phyloP scores from a whole-genome alignment of 2,113 vertebrate species.

The Cebus imitator region DNA sequence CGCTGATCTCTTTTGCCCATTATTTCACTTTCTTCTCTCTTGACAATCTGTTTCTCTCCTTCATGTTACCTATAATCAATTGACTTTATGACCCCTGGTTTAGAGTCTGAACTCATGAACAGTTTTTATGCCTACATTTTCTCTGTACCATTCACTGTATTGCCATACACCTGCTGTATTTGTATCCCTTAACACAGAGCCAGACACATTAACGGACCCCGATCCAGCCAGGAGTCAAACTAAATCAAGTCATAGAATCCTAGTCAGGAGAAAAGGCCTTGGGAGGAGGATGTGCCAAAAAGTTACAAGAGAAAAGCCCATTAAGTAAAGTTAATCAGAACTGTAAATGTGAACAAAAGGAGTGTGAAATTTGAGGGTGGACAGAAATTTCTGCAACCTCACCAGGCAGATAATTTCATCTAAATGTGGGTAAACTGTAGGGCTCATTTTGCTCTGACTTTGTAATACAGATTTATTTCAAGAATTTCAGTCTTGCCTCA shows the following conservation, averaged over 20 bases:
- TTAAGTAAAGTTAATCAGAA: background rate
- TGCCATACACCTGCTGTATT: background rate
- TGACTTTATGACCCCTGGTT: background rate
- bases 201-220: background rate
- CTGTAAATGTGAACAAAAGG: background rate
- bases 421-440: background rate
- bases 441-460: background rate
- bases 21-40: background rate
- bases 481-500: background rate
- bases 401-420: background rate
- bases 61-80: background rate
- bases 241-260: background rate
- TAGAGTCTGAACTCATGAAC: background rate
- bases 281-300: background rate
- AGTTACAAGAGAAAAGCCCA: background rate
- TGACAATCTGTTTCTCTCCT: background rate
- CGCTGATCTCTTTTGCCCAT: background rate
- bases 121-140: background rate
- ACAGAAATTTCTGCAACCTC: background rate
- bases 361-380: background rate
- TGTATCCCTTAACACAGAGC: background rate
- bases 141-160: background rate
- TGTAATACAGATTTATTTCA: background rate
- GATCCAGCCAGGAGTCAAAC: background rate
- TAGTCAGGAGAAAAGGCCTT: background rate